Conservation (phyloP, 2,113 vertebrate genomes). For the Microtus oregoni region DNA sequence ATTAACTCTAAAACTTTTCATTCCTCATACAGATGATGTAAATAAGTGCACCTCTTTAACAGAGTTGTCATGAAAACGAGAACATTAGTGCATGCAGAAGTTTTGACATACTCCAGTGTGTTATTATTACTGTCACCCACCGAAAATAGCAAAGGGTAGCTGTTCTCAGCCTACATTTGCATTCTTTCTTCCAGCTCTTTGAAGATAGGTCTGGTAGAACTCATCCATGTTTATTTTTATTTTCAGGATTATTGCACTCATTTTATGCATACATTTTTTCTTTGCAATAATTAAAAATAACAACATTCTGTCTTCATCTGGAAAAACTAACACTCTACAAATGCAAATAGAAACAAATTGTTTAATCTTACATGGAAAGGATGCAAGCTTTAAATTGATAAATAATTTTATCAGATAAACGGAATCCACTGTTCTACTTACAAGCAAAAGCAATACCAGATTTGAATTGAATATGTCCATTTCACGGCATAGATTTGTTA, state of each 20-base stretch:
- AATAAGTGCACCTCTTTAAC: neutral
- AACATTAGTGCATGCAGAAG: neutral
- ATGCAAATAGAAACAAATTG: neutral
- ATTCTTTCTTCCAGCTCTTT: neutral
- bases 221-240: neutral
- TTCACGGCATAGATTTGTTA: neutral
- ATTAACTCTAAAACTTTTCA: neutral
- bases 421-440: slow-evolving; percentile 36
- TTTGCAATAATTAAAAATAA: slow-evolving; percentile 5
- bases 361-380: neutral
- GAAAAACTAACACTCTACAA: neutral
- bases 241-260: neutral
- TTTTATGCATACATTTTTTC: neutral
- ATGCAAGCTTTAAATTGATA: slow-evolving; percentile 9
- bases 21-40: neutral
- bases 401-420: neutral
- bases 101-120: neutral
- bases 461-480: slow-evolving; percentile 24
- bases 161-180: neutral
- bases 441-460: slow-evolving; percentile 22
- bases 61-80: neutral
- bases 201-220: neutral
- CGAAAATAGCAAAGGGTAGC: neutral
- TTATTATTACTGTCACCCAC: neutral
- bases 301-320: neutral